Evolutionary conservation across 2,888 invertebrate species (phyloP).

Genomic region (Carabus problematicus): DNA sequence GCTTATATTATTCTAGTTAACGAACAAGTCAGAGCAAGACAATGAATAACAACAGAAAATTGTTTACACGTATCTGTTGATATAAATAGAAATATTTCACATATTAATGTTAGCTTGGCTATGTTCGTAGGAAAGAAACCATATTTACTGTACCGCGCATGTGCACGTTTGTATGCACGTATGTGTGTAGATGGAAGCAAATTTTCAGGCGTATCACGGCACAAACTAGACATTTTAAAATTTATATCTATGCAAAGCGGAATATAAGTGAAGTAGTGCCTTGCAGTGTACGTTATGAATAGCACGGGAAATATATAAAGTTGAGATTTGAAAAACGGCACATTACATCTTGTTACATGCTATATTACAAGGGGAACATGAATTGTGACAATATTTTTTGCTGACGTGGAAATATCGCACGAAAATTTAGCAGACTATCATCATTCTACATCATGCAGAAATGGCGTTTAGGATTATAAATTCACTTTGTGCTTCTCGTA

Average conservation of each 20-base stretch:
- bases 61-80: too few species aligned
- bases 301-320: constrained; percentile 20
- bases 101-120: too few species aligned
- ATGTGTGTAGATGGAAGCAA: too few species aligned
- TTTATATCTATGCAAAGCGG: constrained; percentile 16
- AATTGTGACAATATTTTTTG: constrained; percentile 25
- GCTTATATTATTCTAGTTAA: too few species aligned
- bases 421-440: constrained; percentile 9
- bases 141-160: too few species aligned
- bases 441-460: constrained; percentile 4
- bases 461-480: too few species aligned
- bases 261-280: constrained; percentile 6
- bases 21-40: too few species aligned
- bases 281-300: constrained; percentile 7
- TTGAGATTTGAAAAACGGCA: constrained; percentile 28
- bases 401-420: constrained; percentile 20
- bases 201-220: background rate
- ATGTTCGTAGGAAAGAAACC: too few species aligned
- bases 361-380: constrained; percentile 32
- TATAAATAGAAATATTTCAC: too few species aligned
- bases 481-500: too few species aligned
- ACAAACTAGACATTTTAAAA: constrained; percentile 3
- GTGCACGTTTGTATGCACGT: too few species aligned
- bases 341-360: constrained; percentile 33
- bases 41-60: too few species aligned